Base-by-base conservation (phyloP, 2,888 invertebrate species). In the Brachypterus glaber region DNA sequence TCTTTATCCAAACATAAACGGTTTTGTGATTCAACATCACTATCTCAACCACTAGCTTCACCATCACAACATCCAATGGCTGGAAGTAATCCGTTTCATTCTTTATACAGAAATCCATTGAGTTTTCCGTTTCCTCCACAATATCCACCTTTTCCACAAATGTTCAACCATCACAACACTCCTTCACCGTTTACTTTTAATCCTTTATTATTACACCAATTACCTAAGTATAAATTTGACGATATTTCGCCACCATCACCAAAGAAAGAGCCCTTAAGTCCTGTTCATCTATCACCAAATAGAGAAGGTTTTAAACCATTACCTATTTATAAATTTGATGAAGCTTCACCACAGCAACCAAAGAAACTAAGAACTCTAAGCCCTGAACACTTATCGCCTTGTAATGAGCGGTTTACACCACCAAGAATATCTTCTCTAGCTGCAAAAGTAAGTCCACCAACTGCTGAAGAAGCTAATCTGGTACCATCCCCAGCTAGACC, bases 1-100 rank as follows among this genome's bases (percentile, higher is more conserved):
- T 88, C 92, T 17, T 73, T 97, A 33, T 82, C 90, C 47, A 97
- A 97, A 60, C 97, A 97, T 67, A 92, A 93, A 68, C 74, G 93
- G 50, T 93, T 92, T 69, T 97, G 96, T 67, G 95, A 95, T 64
- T 85, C 90, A 2, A 79, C 82, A 17, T 69, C 74, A 33, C 64
- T 73, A 1, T 45, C 56, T 9, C 59, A 62, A 3, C 54, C 63
- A 16, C 47, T 60, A 16, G 57, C 66, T 2, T 60, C 57, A 24
- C 53, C 56, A 25, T 55, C 57, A 9, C 59, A 57, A 36, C 55
- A 56, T 34, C 59, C 57, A 27, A 64, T 61, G 55, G 55, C 53
- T 36, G 60, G 54, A 38, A 63, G 59, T 40, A 63, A 61, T 44
- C 82, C 81, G 0, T 85, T 83, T 58, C 70, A n/a, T n/a, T n/a